Conservation (phyloP, 2,113 vertebrate genomes). For the Gobius niger region DNA sequence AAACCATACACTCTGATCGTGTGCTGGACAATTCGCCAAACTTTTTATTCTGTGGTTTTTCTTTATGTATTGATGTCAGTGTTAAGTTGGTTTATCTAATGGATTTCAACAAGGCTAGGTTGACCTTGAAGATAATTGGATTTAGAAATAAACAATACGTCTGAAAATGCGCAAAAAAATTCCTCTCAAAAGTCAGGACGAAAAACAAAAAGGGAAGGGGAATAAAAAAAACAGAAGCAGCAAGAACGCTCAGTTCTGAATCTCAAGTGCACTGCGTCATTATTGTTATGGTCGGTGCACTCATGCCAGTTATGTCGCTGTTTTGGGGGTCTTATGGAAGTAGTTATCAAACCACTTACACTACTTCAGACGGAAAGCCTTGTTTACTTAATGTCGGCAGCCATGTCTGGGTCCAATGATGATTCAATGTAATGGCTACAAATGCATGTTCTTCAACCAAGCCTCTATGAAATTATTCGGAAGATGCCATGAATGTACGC, state of each 20-base stretch:
- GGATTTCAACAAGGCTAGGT: background rate
- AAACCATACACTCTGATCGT: background rate
- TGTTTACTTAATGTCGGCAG: background rate
- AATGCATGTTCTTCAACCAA: too few species aligned
- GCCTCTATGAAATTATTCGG: too few species aligned
- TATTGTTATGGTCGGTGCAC: background rate
- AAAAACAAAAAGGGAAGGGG: background rate
- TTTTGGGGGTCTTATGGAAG: background rate
- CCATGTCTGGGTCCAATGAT: background rate
- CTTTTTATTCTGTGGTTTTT: too few species aligned
- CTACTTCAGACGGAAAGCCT: background rate
- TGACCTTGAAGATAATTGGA: background rate
- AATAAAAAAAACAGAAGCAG: background rate
- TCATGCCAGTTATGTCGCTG: background rate
- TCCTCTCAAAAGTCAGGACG: background rate
- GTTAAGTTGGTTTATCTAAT: background rate
- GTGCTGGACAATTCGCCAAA: too few species aligned
- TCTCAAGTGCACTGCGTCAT: background rate
- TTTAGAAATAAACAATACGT: background rate
- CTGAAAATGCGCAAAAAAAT: background rate
- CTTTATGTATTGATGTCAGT: background rate
- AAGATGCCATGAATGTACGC: too few species aligned
- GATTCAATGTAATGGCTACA: background rate
- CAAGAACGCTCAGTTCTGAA: background rate
- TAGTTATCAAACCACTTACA: background rate